Evolutionary conservation across 2,888 invertebrate genomes (phyloP).

Genomic region (Drosophila leonis): DNA sequence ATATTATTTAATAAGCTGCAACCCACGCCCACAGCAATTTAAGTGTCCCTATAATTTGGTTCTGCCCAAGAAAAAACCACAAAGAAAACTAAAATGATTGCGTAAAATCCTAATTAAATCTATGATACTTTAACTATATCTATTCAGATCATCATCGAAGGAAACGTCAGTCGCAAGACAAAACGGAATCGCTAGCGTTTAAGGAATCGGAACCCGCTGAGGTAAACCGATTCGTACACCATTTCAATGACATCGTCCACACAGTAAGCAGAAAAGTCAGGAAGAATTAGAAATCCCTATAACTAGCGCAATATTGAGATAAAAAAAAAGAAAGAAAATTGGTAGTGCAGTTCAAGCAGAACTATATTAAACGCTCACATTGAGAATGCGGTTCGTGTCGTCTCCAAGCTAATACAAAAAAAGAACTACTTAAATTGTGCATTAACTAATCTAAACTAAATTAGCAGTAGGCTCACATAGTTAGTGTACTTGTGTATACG

Average conservation of each 20-base stretch:
- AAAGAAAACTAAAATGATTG: background rate
- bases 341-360: conserved; percentile 22
- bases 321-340: conserved; percentile 13
- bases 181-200: conserved; percentile 85
- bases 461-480: conserved; percentile 31
- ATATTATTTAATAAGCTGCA: background rate
- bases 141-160: conserved; percentile 84
- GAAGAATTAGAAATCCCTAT: conserved; percentile 13
- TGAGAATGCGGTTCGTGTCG: conserved; percentile 41
- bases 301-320: conserved; percentile 37
- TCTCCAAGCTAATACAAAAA: conserved; percentile 28
- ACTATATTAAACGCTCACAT: conserved; percentile 44
- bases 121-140: background rate
- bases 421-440: conserved; percentile 37
- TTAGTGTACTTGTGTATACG: conserved; percentile 61
- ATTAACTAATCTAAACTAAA: conserved; percentile 62
- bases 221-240: conserved; percentile 80
- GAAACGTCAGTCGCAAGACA: conserved; percentile 85
- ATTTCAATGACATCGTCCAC: conserved; percentile 32
- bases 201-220: conserved; percentile 83
- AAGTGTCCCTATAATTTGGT: conserved; percentile 53
- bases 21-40: conserved; percentile 54
- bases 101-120: conserved; percentile 5
- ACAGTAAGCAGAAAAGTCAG: conserved; percentile 9
- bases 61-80: background rate